Evolutionary conservation across 2,113 vertebrate genomes (phyloP), one percentile per base, ranked within the genome.

Genomic region (Sturnus vulgaris): DNA sequence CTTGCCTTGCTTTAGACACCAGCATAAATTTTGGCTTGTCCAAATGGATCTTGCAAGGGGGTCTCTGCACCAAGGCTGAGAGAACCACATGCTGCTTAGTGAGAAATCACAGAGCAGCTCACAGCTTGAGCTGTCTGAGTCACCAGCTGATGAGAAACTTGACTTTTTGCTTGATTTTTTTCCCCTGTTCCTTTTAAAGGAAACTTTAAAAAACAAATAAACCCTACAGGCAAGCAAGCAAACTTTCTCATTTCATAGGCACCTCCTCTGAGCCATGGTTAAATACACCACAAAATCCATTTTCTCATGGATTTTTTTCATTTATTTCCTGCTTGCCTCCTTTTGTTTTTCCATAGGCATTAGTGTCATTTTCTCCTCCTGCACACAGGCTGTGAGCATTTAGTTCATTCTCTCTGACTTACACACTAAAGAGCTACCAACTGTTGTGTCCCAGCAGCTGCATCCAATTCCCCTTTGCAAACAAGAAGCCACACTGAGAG

Each of bases 231-330:
- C 94, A 83, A 70, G 68, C 76, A 86, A 86, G 64, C 21, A 83
- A 94, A 86, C 82, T 83, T 88, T 95, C 88, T 82, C 82, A 90
- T 94, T 97, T 85, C 47, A 60, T 53, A 88, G 82, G 64, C 80
- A 69, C 56, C 72, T 50, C 81, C 65, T 78, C 87, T 35, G 6
- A 93, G 76, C 76, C 79, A 71, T 52, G 56, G 71, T 88, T 81
- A 94, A 96, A 92, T 31, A 88, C 72, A 75, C 79, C 82, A 93
- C 90, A 96, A 91, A 95, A 95, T 93, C 86, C 65, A 59, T 93
- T 91, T 95, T 93, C 95, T 83, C 92, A 81, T 90, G 94, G 90
- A 81, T 81, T 88, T 90, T 94, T 90, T 81, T 47, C 44, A 84
- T 82, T 89, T 97, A 49, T 86, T 96, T 95, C 95, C 92, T 94